Evolutionary conservation across 1,140 invertebrate genomes (phyloP), one percentile per base, ranked within the genome.

Genomic region (Tetragonula clypearis): DNA sequence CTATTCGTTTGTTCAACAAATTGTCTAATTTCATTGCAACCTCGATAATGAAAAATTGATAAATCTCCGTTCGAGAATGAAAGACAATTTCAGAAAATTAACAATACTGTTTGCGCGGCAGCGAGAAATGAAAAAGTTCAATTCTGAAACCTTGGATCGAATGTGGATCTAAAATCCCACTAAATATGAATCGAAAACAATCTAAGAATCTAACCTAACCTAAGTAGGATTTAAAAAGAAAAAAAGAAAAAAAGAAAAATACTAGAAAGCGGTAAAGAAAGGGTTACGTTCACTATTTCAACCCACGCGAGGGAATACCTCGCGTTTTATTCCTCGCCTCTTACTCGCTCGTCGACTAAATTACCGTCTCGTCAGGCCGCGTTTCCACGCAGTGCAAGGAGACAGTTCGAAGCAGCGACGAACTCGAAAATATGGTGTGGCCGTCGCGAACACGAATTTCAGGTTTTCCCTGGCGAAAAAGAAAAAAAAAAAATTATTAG

Each of bases 371-470:
- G 12, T 66, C 23, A 8, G 41, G n/a, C 17, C 14, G 21, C n/a
- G 23, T 62, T 9, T 12, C 1, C 30, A 21, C 21, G 11, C 15
- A 49, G 6, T 8, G 12, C 4, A 1, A 5, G 19, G 19, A 17
- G 30, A 68, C n/a, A 4, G 12, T 60, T 62, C 30, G 11, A 15
- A 60, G 15, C 21, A 75, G 4, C 23, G 11, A 9, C 12, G 11
- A 49, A 49, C 17, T 88, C 26, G 15, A 65, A 72, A 79, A 62
- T 68, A 65, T 58, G 53, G 81, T 68, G 79, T 73, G 79, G 65
- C 76, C 35, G 26, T 5, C 62, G 55, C 56, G 79, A 88, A 89
- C 88, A 79, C 73, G 88, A 90, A 88, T 87, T 84, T 90, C 88
- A 89, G 79, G 87, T 90, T 90, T 82, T 69, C 35, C 21, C 1